Evolutionary conservation across 2,113 vertebrate species (phyloP).

Genomic region (Geothlypis trichas): DNA sequence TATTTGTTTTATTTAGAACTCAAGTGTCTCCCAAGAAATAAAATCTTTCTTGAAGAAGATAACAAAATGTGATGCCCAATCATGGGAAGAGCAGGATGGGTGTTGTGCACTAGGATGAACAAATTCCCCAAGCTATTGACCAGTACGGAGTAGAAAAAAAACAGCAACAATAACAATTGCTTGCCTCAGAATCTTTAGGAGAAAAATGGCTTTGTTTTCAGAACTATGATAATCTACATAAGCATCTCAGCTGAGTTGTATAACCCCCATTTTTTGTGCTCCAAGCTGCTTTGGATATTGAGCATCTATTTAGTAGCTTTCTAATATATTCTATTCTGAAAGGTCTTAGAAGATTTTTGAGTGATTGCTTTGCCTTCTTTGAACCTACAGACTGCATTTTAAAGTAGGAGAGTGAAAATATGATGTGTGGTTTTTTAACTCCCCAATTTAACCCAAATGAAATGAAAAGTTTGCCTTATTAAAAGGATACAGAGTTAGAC

Average conservation of each 20-base stretch:
- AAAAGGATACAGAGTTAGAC: conserved; percentile 7
- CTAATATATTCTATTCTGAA: background rate
- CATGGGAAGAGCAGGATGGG: background rate
- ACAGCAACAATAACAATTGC: background rate
- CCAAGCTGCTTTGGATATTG: background rate
- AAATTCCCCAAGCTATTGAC: background rate
- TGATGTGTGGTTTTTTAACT: conserved; percentile 29
- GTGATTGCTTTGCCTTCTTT: conserved; percentile 14
- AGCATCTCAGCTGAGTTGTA: background rate
- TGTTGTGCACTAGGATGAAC: background rate
- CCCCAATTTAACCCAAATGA: conserved; percentile 16
- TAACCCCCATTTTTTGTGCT: background rate
- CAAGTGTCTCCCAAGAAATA: background rate
- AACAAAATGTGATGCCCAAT: background rate
- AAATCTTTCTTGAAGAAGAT: background rate
- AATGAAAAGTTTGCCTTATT: conserved; percentile 25
- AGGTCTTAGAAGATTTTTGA: conserved; percentile 6
- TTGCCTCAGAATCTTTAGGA: background rate
- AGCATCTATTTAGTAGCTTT: background rate
- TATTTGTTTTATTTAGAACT: background rate
- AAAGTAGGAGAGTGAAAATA: conserved; percentile 3
- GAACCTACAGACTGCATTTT: conserved; percentile 26
- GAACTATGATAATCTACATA: background rate
- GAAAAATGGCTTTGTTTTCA: background rate
- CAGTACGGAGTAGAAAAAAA: background rate